Evolutionary conservation across 2,888 invertebrate species (phyloP).

Genomic region (Aquatica leii): DNA sequence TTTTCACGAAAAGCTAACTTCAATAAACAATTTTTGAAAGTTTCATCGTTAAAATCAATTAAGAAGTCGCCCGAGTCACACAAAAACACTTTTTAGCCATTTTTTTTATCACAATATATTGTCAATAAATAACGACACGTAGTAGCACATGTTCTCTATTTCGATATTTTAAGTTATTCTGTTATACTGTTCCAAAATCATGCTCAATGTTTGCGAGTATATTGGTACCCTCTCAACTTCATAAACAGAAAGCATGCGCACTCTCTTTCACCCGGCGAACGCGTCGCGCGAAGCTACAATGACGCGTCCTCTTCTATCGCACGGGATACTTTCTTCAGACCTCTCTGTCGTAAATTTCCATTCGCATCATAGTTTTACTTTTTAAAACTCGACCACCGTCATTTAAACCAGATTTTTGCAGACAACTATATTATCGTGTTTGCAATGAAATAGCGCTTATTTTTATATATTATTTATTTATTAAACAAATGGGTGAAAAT

Average conservation of each 20-base stretch:
- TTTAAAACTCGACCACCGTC: not conserved
- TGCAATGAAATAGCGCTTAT: not conserved
- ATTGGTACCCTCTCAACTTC: no score
- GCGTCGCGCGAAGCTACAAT: not conserved
- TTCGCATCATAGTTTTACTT: not conserved
- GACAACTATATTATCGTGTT: not conserved
- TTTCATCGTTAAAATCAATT: not conserved
- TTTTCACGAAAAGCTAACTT: not conserved
- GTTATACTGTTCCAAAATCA: no score
- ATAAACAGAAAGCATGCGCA: not conserved
- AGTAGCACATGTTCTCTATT: no score
- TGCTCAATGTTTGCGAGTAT: no score
- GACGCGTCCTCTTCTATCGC: not conserved
- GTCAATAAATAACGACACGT: no score
- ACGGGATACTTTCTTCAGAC: not conserved
- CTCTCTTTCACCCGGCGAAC: not conserved
- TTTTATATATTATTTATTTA: not conserved
- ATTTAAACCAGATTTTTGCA: not conserved
- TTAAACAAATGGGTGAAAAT: not conserved
- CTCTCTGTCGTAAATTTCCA: not conserved
- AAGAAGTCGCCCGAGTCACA: not conserved
- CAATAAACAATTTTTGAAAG: not conserved
- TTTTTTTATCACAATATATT: no score
- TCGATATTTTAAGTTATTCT: no score
- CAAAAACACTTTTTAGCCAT: no score